A percentile compares a stretch with the other conserved stretches of the same genome.
These are phyloP conservation scores for Pandion haliaetus DNA, from an alignment of 2,113 vertebrate species.

Conservation along the genomic window DNA sequence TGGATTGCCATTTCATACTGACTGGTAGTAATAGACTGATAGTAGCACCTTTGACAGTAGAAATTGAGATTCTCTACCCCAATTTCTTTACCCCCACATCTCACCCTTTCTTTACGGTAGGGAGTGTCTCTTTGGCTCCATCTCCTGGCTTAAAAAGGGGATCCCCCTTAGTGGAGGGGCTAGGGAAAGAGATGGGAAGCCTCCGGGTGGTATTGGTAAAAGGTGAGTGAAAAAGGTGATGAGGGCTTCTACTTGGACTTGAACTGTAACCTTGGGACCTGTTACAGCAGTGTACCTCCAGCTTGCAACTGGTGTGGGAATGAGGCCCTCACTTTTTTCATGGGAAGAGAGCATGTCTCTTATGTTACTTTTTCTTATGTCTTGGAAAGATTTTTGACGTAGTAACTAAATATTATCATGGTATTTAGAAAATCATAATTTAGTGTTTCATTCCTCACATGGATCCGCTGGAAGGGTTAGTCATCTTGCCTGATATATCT, in stretches of 20 bases:
- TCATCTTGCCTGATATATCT: not conserved
- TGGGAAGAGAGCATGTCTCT: not conserved
- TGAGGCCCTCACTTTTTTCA: not conserved
- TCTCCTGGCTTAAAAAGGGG: slow-evolving; percentile 32
- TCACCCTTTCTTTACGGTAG: not conserved
- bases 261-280: not conserved
- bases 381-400: not conserved
- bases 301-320: not conserved
- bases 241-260: not conserved
- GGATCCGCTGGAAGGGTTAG: slow-evolving; percentile 8
- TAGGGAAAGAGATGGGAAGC: not conserved
- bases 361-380: not conserved
- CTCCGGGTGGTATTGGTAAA: not conserved
- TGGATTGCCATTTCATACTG: not conserved
- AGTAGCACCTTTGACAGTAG: not conserved
- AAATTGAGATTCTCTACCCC: not conserved
- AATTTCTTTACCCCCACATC: not conserved
- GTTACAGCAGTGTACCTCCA: not conserved
- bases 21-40: not conserved
- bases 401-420: slow-evolving; percentile 14
- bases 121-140: slow-evolving; percentile 53
- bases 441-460: not conserved
- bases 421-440: slow-evolving; percentile 21
- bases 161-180: not conserved
- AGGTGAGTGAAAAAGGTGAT: not conserved